A percentile compares a stretch with the other conserved stretches of the same genome.
Conservation (phyloP, 2,888 invertebrate genomes). For the Andrena praecox region DNA sequence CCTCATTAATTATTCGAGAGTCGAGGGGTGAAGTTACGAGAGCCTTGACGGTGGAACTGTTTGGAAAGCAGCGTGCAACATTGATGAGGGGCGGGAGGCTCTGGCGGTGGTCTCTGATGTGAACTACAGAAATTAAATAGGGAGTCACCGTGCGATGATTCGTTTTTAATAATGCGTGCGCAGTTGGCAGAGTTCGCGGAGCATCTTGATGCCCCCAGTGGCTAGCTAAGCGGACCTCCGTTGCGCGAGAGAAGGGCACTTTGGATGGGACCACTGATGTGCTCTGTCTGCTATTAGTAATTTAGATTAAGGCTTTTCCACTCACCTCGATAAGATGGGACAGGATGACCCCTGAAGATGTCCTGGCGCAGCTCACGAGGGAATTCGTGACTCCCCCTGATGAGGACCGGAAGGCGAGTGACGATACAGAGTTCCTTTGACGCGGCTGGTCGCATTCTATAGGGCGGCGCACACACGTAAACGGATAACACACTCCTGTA, state of each 20-base stretch:
- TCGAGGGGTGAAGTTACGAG: not conserved
- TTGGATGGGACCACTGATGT: too few relatives aligned
- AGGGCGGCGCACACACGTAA: slow-evolving; percentile 49
- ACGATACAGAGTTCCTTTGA: slow-evolving; percentile 64
- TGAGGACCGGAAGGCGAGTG: slow-evolving; percentile 74
- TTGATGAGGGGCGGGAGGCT: not conserved
- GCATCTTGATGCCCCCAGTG: too few relatives aligned
- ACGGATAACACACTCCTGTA: slow-evolving; percentile 42
- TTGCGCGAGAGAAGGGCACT: too few relatives aligned
- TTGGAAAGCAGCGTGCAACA: not conserved
- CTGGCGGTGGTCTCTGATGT: not conserved
- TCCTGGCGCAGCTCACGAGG: not conserved
- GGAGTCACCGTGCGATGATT: not conserved
- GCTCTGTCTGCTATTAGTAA: too few relatives aligned
- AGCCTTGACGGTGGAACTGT: not conserved
- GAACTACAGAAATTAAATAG: too few relatives aligned
- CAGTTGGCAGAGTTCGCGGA: too few relatives aligned
- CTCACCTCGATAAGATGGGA: too few relatives aligned
- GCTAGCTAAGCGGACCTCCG: too few relatives aligned
- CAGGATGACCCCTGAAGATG: too few relatives aligned
- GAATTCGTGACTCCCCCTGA: slow-evolving; percentile 43
- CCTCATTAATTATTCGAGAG: slow-evolving; percentile 3
- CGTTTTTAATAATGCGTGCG: not conserved
- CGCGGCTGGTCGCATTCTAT: slow-evolving; percentile 59
- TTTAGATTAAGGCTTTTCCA: too few relatives aligned